Evolutionary conservation across 1,140 invertebrate species (phyloP).

Genomic region (Philaenus spumarius): DNA sequence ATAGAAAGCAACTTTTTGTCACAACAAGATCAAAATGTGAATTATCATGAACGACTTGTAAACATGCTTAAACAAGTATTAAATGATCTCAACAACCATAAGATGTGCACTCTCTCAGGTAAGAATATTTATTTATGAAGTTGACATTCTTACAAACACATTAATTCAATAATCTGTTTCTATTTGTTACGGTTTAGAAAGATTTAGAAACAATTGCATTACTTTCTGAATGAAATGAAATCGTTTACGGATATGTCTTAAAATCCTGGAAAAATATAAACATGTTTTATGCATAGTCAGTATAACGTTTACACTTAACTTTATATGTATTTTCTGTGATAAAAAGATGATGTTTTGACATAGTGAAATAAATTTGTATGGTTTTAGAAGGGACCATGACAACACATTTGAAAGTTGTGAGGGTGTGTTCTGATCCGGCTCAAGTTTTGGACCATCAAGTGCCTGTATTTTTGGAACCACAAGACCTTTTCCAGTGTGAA

Average conservation of each 20-base stretch:
- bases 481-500: constrained; percentile 49
- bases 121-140: constrained; percentile 36
- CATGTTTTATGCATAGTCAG: constrained; percentile 17
- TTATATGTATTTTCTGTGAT: neutral
- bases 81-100: constrained; percentile 69
- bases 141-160: too few relatives aligned
- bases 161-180: too few relatives aligned
- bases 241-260: too few relatives aligned
- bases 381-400: constrained; percentile 64
- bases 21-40: constrained; percentile 51
- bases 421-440: constrained; percentile 69
- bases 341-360: too few relatives aligned
- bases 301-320: neutral
- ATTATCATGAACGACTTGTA: constrained; percentile 49
- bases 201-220: too few relatives aligned
- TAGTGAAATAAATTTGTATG: too few relatives aligned
- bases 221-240: too few relatives aligned
- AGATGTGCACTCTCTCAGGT: constrained; percentile 71
- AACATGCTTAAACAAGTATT: constrained; percentile 69
- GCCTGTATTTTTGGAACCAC: constrained; percentile 66
- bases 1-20: constrained; percentile 74
- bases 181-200: too few relatives aligned
- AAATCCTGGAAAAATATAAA: constrained; percentile 24
- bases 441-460: constrained; percentile 85
- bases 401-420: constrained; percentile 72